Base-by-base conservation (phyloP, 2,113 vertebrate species). In the Isurus oxyrinchus region DNA sequence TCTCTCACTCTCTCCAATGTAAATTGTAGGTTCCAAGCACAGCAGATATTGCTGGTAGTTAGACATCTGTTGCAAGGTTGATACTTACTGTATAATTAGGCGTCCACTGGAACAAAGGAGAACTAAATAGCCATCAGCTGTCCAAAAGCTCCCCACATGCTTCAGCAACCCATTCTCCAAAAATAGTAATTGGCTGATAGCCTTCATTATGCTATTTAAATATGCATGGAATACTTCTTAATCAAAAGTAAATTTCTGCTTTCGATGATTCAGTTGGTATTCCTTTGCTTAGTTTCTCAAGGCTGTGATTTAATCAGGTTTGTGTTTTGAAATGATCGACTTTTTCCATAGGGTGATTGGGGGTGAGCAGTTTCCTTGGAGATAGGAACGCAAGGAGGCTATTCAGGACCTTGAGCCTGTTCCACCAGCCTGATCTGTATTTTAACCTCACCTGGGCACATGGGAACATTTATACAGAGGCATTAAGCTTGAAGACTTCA, bases 1-100 rank as follows among this genome's bases (percentile, higher is more conserved):
- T 88, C 53, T 86, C 6, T 88, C 23, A 7, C 86, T 55, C 87
- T 14, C 88, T 59, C 3, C 55, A 91, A n/a, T 91, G 88, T 35
- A 57, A 35, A 91, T 91, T 91, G 88, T 35, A 90, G 87, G 27
- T 57, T 90, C 55, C 87, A 84, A 84, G 16, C 81, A 84, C 81
- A 90, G 35, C 87, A 59, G 87, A 91, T 91, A 91, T 1, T 35
- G 27, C 88, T 35, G 88, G 55, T 35, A 16, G 55, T 91, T 59
- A 91, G 88, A 91, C 88, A 91, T 91, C 88, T 91, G 88, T 35
- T 57, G 55, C 55, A 14, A 91, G 55, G 11, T 61, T 91, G 88
- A 55, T 14, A 59, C 88, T 91, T 55, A 31, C 87, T 57, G 23
- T 90, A 55, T 90, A 57, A 90, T 90, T 90, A 90, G 53, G 14